These are phyloP conservation scores for Lasiurus borealis DNA, from an alignment of 2,113 vertebrate genomes.

Conservation along the genomic window DNA sequence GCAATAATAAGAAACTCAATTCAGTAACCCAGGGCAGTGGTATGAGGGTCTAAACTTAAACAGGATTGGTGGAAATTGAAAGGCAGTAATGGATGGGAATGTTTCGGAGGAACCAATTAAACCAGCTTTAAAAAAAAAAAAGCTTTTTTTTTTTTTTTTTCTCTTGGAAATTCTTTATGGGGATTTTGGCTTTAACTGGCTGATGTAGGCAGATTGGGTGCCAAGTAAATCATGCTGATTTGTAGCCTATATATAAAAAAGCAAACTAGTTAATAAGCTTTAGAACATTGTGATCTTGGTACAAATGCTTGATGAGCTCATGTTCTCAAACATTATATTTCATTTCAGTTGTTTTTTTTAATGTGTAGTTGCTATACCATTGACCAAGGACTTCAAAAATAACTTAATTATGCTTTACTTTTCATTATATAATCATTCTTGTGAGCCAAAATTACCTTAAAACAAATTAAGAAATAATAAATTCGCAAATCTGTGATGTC, in stretches of 20 bases:
- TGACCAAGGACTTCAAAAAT: constrained; percentile 31
- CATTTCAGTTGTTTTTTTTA: constrained; percentile 23
- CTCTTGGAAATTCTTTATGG: constrained; percentile 58
- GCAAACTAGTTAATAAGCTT: constrained; percentile 55
- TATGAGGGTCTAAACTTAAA: neutral
- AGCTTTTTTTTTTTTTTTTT: constrained; percentile 71
- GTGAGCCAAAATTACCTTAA: constrained; percentile 43
- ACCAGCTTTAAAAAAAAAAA: neutral
- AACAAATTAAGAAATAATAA: constrained; percentile 60
- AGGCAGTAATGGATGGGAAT: neutral
- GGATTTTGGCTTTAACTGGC: constrained; percentile 55
- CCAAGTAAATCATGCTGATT: constrained; percentile 65
- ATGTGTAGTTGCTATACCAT: neutral
- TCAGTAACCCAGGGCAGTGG: neutral
- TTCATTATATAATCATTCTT: constrained; percentile 48
- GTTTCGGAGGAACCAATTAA: constrained; percentile 27
- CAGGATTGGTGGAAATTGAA: neutral
- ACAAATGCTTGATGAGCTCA: constrained; percentile 49
- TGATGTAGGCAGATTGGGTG: neutral
- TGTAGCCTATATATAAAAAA: constrained; percentile 47
- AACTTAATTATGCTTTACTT: constrained; percentile 21
- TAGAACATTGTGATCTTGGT: constrained; percentile 70
- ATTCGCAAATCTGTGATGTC: neutral
- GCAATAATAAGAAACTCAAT: neutral
- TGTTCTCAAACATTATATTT: constrained; percentile 56